These are phyloP conservation scores for Troides helena DNA, from an alignment of 2,888 invertebrate species.

Conservation along the genomic window DNA sequence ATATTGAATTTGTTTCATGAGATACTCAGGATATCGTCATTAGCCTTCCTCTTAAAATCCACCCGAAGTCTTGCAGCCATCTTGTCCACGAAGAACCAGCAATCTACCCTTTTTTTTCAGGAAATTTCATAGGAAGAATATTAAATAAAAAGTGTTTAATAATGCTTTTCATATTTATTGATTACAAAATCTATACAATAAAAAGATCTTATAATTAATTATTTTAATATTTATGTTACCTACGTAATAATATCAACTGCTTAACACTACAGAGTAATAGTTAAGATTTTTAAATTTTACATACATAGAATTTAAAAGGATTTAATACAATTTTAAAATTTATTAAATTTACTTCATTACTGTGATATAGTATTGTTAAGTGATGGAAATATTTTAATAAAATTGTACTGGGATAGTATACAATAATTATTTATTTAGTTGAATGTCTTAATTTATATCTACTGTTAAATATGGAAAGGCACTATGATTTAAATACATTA, in stretches of 20 bases:
- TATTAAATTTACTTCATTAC: constrained; percentile 11
- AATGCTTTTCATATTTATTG: constrained; percentile 50
- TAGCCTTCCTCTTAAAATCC: too few species aligned
- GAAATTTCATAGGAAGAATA: neutral
- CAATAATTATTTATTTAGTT: neutral
- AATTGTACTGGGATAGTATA: neutral
- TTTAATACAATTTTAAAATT: constrained; percentile 49
- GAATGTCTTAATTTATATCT: constrained; percentile 43
- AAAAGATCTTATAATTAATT: constrained; percentile 63
- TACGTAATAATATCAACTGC: constrained; percentile 51
- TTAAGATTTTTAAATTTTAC: constrained; percentile 36
- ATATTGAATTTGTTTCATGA: too few species aligned
- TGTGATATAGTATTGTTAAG: constrained; percentile 14
- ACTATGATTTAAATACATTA: constrained; percentile 68
- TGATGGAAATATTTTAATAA: constrained; percentile 21
- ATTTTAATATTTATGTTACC: constrained; percentile 63
- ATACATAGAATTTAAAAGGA: constrained; percentile 40
- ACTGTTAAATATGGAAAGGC: constrained; percentile 68
- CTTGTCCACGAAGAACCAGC: too few species aligned
- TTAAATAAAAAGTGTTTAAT: constrained; percentile 25
- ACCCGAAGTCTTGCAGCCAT: too few species aligned
- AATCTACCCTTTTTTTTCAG: too few species aligned
- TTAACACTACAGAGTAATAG: constrained; percentile 48
- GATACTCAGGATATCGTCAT: too few species aligned
- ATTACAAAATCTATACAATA: constrained; percentile 62